phyloP scores from a whole-genome alignment of 2,113 vertebrate genomes.

The Telmatochromis sp. region DNA sequence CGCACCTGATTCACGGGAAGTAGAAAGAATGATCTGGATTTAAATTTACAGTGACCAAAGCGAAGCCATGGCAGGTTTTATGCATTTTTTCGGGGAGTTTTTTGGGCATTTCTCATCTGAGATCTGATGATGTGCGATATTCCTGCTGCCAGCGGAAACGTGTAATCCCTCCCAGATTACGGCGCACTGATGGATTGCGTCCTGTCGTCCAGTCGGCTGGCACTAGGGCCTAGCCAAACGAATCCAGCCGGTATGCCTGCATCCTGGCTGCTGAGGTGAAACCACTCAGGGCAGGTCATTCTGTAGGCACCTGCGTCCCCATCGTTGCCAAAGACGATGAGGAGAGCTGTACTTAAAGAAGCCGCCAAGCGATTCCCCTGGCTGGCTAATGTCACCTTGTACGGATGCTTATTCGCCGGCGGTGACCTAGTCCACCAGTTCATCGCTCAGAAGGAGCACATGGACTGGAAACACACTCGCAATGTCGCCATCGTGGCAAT shows the following conservation, averaged over 20 bases:
- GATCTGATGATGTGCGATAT: not conserved
- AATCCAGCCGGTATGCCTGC: not conserved
- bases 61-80: not conserved
- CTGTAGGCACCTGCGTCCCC: not conserved
- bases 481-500: constrained; percentile 78
- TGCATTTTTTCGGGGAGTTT: not conserved
- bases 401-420: constrained; percentile 77
- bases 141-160: not conserved
- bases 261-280: not conserved
- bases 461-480: constrained; percentile 81
- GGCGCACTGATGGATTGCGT: constrained; percentile 7
- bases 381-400: constrained; percentile 80
- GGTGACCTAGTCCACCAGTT: constrained; percentile 81
- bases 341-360: constrained; percentile 51
- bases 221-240: not conserved
- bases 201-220: not conserved
- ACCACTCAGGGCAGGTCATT: not conserved
- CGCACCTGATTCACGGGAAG: constrained; percentile 12
- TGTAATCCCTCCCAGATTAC: constrained; percentile 41
- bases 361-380: constrained; percentile 74
- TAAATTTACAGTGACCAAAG: not conserved
- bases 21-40: not conserved
- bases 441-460: constrained; percentile 58
- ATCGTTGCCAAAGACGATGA: constrained; percentile 29
- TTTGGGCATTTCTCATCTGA: not conserved